phyloP scores from a whole-genome alignment of 2,888 invertebrate species.

The Iselma pallidipennis region DNA sequence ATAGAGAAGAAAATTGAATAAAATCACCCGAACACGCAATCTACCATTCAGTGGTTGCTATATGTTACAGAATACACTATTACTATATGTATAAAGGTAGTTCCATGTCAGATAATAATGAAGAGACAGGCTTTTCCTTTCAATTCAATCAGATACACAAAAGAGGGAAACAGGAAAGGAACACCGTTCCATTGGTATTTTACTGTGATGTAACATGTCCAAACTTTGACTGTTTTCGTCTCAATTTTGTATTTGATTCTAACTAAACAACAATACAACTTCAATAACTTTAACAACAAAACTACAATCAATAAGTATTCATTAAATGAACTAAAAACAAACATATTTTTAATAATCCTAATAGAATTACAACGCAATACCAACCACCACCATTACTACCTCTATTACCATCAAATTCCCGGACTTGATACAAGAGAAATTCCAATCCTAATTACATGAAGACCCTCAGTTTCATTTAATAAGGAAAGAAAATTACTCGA shows the following conservation, averaged over 20 bases:
- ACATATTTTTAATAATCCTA: no score
- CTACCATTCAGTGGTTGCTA: background rate
- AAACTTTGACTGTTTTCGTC: no score
- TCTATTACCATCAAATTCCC: background rate
- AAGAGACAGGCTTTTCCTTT: background rate
- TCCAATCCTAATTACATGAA: background rate
- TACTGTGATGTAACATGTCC: no score
- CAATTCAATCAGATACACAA: background rate
- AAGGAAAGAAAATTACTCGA: background rate
- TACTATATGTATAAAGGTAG: background rate
- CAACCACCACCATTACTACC: no score
- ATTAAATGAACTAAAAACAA: no score
- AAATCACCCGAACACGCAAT: background rate
- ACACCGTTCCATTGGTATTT: no score
- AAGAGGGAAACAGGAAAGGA: background rate
- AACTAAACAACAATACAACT: background rate
- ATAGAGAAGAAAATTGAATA: background rate
- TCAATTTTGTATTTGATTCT: no score
- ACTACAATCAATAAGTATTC: background rate
- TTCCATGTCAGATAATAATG: background rate
- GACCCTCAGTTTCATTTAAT: background rate
- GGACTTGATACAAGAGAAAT: background rate
- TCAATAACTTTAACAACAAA: background rate
- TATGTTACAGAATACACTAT: background rate
- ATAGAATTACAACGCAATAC: no score